These are phyloP conservation scores for rabbit (Oryctolagus cuniculus) DNA, from an alignment of 2,113 vertebrate species.

Conservation along the genomic window mOryCun1.1 NC_091444.1:25551501-25552000, in stretches of 20 bases:
- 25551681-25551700: neutral
- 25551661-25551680: constrained; percentile 33
- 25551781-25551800: constrained; percentile 66
- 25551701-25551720: constrained; percentile 10
- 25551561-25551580: rapidly evolving
- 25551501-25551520: neutral
- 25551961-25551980: constrained; percentile 48
- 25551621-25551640: neutral
- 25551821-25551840: neutral
- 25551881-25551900: constrained; percentile 66
- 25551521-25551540: neutral
- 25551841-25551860: constrained; percentile 58
- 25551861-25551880: constrained; percentile 79
- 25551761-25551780: constrained; percentile 29
- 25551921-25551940: constrained; percentile 63
- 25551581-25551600: neutral
- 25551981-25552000: constrained; percentile 13
- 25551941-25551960: constrained; percentile 78
- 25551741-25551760: constrained; percentile 48
- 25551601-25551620: neutral
- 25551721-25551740: constrained; percentile 52
- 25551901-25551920: constrained; percentile 73
- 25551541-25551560: neutral
- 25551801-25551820: constrained; percentile 64
- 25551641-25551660: neutral